A percentile compares a stretch with the other conserved stretches of the same genome.
Evolutionary conservation across 2,113 vertebrate species (phyloP).

Genomic region (Neogale vison): DNA sequence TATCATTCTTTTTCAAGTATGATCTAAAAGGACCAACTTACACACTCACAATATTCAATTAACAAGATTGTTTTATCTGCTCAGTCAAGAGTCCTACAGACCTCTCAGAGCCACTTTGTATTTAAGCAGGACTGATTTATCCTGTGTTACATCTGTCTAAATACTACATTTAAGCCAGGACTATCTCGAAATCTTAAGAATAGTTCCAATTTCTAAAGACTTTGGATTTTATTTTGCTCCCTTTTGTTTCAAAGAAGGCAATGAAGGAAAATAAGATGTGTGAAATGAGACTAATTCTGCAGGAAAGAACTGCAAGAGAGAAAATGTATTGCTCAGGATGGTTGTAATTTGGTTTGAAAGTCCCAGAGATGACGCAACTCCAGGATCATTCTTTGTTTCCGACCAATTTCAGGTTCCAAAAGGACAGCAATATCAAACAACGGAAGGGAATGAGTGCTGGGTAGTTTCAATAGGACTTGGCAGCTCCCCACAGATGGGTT

Average conservation of each 20-base stretch:
- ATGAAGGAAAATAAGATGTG: slow-evolving; percentile 23
- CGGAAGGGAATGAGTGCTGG: fast-evolving
- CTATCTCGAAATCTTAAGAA: slow-evolving; percentile 46
- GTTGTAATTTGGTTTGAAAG: slow-evolving; percentile 63
- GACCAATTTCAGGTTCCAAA: slow-evolving; percentile 34
- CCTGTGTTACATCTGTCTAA: neutral
- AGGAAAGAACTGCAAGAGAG: neutral
- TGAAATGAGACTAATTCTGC: slow-evolving; percentile 2
- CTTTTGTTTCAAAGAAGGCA: slow-evolving; percentile 30
- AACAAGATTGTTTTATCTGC: slow-evolving; percentile 16
- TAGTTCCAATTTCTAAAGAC: slow-evolving; percentile 34
- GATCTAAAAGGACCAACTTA: neutral
- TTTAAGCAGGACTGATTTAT: neutral
- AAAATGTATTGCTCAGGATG: slow-evolving; percentile 49
- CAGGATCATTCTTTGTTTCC: slow-evolving; percentile 5
- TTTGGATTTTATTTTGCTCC: slow-evolving; percentile 9
- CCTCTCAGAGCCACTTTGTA: neutral
- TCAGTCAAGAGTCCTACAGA: neutral
- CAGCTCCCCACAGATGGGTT: neutral
- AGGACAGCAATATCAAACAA: neutral
- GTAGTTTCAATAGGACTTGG: neutral
- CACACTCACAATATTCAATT: neutral
- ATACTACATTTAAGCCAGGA: slow-evolving; percentile 19
- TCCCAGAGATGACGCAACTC: slow-evolving; percentile 26
- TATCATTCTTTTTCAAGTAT: neutral